Conservation (phyloP, 2,113 vertebrate species). For the Tragulus kanchil region DNA sequence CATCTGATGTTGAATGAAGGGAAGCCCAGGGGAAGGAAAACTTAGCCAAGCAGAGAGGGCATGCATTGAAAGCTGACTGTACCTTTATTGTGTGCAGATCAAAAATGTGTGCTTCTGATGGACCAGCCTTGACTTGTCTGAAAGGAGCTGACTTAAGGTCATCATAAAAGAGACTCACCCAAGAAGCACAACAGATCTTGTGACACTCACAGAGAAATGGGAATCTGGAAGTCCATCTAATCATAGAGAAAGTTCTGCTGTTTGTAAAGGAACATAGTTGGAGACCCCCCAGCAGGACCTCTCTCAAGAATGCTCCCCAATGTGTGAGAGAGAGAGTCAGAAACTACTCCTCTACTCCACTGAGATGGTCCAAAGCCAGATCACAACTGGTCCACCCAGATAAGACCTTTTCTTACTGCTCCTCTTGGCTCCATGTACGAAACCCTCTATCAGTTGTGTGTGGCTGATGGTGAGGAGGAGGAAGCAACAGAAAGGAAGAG, state of each 20-base stretch:
- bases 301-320: fast-evolving
- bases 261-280: background rate
- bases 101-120: fast-evolving
- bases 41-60: fast-evolving
- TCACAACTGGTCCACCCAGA: fast-evolving
- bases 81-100: fast-evolving
- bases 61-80: fast-evolving
- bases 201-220: fast-evolving
- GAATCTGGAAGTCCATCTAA: fast-evolving
- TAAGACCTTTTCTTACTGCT: fast-evolving
- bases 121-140: fast-evolving
- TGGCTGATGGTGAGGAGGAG: background rate
- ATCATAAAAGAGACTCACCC: background rate
- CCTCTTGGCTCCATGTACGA: fast-evolving
- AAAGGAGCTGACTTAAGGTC: no score
- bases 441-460: fast-evolving
- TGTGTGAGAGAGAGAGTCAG: background rate
- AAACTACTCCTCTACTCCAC: fast-evolving
- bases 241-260: background rate
- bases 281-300: background rate
- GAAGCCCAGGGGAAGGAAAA: background rate
- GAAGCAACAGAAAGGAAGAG: background rate
- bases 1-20: fast-evolving
- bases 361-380: background rate
- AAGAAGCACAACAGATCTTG: no score